Base-by-base conservation (phyloP, 2,113 vertebrate species). In the Amia ocellicauda region DNA sequence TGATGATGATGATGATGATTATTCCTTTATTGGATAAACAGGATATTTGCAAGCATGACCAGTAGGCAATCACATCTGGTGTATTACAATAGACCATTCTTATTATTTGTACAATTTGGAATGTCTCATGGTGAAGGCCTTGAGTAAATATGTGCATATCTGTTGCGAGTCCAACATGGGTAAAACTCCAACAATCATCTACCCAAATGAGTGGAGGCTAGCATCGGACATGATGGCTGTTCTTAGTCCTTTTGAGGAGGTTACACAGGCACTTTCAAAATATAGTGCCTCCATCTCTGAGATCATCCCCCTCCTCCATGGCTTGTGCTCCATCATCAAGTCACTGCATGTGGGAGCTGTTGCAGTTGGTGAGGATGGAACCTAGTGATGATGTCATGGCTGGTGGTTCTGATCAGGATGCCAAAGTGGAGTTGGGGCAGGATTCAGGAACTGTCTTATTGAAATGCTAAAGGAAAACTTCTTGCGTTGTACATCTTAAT, bases 161-260 rank as follows among this genome's bases (percentile, higher is more conserved):
- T n/a, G n/a, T n/a, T n/a, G n/a, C n/a, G 28, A 52, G 61, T 63
- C 61, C 36, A 64, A 45, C 51, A 64, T 64, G 62, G 62, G 62
- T 56, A 56, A 56, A 56, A 40, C 62, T 56, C 51, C 52, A 56
- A 64, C 52, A 45, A 45, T 64, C 62, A 64, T 64, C 24, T 56
- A 45, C 41, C 40, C 62, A 56, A 45, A 56, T 64, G 52, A 64
- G 17, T 57, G 62, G 62, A 29, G 52, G 51, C 43, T 64, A 43
- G 50, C 52, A 55, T 64, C 22, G 43, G 62, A 64, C 58, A 42
- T 60, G 62, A 23, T 64, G 51, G 27, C 62, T 56, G 23, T 64
- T 9, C 58, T 60, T 42, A 27, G 20, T 60, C 40, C 62, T 43
- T 64, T 45, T 64, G 62, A 64, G 62, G 29, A 27, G 36, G 62